Base-by-base conservation (phyloP, 2,888 invertebrate species). In the Parthenolecanium corni region DNA sequence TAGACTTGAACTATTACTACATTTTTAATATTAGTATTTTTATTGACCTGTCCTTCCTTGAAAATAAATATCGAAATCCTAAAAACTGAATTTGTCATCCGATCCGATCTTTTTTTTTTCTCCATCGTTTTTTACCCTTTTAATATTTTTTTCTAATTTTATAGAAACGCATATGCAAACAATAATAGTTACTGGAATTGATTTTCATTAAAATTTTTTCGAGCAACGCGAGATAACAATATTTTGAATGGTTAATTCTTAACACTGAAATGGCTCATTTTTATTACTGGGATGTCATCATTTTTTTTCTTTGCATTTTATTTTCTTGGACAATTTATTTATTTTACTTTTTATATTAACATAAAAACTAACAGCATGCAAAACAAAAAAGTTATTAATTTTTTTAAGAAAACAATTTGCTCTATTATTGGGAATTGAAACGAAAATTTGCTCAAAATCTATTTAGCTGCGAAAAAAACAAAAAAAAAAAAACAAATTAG, bases 11-110 rank as follows among this genome's bases (percentile, higher is more conserved):
- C 46, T 62, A 52, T 52, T 62, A 38, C 52, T 52, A 52, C 52
- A 62, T 40, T 62, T 66, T 69, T 71, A 70, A 71, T 71, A 64
- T 66, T 67, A 71, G 85, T 82, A 83, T 85, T 82, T 85, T 85
- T 82, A 84, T 85, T 81, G 84, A 85, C 80, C 82, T 85, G 74
- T 84, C 85, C 81, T 84, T 85, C 81, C 81, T 85, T 77, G 82
- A 84, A 82, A 80, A 82, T 77, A 81, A 81, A 80, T 77, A 77
- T 38, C 61, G 23, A 58, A 54, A 65, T 65, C 54, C 64, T 63
- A 14, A 66, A 63, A 64, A 73, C 77, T 64, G 44, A 52, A 11
- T 25, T 14, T 69, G n/a, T n/a, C n/a, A n/a, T n/a, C n/a, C n/a
- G n/a, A n/a, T n/a, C 67, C 66, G 67, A 66, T 64, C 57, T 64